Evolutionary conservation across 2,797 vertebrate genomes (phyloP), one percentile per base, ranked within the genome.

Genomic region (Limnodromus scolopaceus): DNA sequence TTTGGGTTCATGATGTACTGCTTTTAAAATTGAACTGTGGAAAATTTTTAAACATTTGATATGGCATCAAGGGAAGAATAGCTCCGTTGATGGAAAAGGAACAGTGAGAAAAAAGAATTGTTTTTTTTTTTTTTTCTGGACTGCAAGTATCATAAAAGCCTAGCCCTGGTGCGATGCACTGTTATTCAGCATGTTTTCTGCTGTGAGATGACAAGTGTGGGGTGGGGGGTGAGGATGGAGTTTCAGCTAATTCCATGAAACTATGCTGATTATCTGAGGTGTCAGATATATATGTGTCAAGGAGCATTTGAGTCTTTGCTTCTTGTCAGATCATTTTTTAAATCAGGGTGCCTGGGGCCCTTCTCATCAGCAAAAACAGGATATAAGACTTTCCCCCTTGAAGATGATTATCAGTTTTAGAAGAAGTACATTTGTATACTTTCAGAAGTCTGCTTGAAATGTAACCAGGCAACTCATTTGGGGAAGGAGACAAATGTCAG

Each of bases 281-380:
- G 93, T 96, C 95, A 96, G 84, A 93, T 93, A 71, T 85, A 80
- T 83, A 87, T 87, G 76, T 92, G 90, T 95, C 95, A 93, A 96
- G 93, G 61, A 97, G 72, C 71, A 91, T 95, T 93, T 89, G 86
- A 97, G 61, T 89, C 68, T 95, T 91, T 1, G 18, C 72, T 92
- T 93, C 81, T 92, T 97, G 94, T 95, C 96, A 97, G 92, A 96
- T 95, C 45, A 91, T 96, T 97, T 97, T 95, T 97, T 85, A 96
- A 96, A 92, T 74, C 86, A 94, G 95, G 75, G 81, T 95, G 96
- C 93, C 96, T 87, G 78, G 81, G 90, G 96, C 94, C 90, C 71
- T 95, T 94, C 84, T 96, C 93, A 87, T 93, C 83, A 69, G 84
- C 75, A 92, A 93, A 92, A 96, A 64, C 93, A 97, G 96, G 96